Percentiles rank a stretch among this genome's conserved stretches.
These are phyloP conservation scores for Fissipunctia ypsillon DNA, from an alignment of 2,888 invertebrate genomes.

Conservation along the genomic window DNA sequence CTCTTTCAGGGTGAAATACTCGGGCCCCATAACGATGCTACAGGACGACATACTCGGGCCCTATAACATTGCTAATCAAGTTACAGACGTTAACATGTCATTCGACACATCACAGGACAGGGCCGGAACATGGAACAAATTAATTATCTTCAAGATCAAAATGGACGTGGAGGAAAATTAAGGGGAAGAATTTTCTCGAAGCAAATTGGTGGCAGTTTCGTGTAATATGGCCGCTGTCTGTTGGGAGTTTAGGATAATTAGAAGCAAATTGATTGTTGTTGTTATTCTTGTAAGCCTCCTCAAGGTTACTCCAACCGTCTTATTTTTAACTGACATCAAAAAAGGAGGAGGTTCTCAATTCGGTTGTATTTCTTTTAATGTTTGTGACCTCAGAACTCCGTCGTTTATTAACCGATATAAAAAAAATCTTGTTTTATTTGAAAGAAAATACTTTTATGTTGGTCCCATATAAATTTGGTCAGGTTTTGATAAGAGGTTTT, in stretches of 20 bases:
- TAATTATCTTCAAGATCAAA: slow-evolving; percentile 42
- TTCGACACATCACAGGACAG: slow-evolving; percentile 22
- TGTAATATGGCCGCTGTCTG: slow-evolving; percentile 27
- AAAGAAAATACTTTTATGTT: no score
- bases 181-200: slow-evolving; percentile 6
- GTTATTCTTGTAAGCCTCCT: slow-evolving; percentile 12
- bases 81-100: slow-evolving; percentile 30
- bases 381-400: no score
- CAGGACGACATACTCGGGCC: slow-evolving; percentile 32
- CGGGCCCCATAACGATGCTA: slow-evolving; percentile 24
- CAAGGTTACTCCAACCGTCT: no score
- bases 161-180: slow-evolving; percentile 27
- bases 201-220: slow-evolving; percentile 33
- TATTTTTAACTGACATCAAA: no score
- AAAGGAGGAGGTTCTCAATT: no score
- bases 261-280: slow-evolving; percentile 23
- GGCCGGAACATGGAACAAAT: slow-evolving; percentile 33
- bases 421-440: no score
- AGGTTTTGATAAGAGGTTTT: no score
- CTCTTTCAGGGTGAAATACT: slow-evolving; percentile 3
- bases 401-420: no score
- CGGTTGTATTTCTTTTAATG: no score
- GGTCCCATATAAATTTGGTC: no score
- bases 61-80: slow-evolving; percentile 52
- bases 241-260: slow-evolving; percentile 38